Evolutionary conservation across 2,113 vertebrate species (phyloP).

Genomic region (Sus scrofa): DNA sequence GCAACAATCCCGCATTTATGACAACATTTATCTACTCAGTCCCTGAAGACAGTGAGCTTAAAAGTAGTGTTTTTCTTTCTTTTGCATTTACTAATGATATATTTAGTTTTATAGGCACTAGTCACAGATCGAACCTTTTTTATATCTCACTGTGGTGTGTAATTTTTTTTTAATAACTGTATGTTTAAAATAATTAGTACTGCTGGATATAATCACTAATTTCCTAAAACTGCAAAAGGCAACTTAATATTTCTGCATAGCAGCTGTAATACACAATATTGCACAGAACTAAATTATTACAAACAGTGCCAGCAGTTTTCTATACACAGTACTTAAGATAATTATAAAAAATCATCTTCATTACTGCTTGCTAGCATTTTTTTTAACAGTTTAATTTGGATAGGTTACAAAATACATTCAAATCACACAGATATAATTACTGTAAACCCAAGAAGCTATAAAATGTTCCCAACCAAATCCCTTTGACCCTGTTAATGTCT

Average conservation of each 20-base stretch:
- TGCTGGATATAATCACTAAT: conserved; percentile 85
- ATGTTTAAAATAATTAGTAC: conserved; percentile 86
- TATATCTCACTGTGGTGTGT: conserved; percentile 73
- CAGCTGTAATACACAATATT: conserved; percentile 87
- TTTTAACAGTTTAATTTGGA: conserved; percentile 90
- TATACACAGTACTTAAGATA: conserved; percentile 89
- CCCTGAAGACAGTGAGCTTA: conserved; percentile 72
- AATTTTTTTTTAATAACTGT: conserved; percentile 82
- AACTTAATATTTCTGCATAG: conserved; percentile 87
- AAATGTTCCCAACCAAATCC: conserved; percentile 89
- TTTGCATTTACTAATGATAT: conserved; percentile 79
- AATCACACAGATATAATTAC: conserved; percentile 89
- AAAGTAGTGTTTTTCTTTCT: conserved; percentile 68
- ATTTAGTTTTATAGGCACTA: conserved; percentile 83
- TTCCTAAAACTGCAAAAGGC: conserved; percentile 84
- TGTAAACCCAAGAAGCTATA: conserved; percentile 85
- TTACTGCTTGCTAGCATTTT: conserved; percentile 87
- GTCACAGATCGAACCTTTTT: conserved; percentile 72
- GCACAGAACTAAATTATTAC: conserved; percentile 87
- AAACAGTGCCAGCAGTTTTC: conserved; percentile 88
- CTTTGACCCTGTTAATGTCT: conserved; percentile 90
- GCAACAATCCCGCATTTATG: conserved; percentile 79
- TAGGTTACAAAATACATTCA: conserved; percentile 88
- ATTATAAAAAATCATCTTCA: conserved; percentile 91
- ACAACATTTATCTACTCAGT: conserved; percentile 70